These are phyloP conservation scores for Vultur gryphus DNA, from an alignment of 2,797 vertebrate genomes.

Conservation along the genomic window DNA sequence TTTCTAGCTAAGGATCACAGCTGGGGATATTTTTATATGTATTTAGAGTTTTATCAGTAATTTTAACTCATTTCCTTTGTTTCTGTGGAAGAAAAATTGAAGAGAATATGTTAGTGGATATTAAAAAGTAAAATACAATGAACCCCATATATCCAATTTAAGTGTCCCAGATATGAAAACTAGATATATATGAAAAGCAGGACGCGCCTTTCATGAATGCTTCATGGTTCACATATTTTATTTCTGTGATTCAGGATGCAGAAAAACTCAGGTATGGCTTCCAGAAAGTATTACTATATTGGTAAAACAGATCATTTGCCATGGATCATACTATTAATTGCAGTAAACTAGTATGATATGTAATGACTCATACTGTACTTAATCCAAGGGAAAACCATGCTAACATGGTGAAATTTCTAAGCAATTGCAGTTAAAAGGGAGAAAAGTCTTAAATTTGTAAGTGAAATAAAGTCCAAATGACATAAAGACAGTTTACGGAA, in stretches of 20 bases:
- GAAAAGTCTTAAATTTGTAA: neutral
- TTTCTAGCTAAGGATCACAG: neutral
- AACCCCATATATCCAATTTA: neutral
- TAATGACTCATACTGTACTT: neutral
- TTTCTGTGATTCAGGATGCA: neutral
- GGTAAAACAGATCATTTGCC: neutral
- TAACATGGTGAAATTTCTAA: neutral
- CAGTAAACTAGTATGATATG: neutral
- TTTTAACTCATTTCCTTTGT: slow-evolving; percentile 30
- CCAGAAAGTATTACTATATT: neutral
- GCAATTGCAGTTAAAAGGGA: neutral
- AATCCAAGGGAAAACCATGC: neutral
- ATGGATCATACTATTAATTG: neutral
- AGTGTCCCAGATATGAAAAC: neutral
- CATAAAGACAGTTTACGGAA: neutral
- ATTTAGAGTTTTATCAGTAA: slow-evolving; percentile 12
- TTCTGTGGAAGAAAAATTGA: neutral
- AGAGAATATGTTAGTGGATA: neutral
- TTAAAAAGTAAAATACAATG: slow-evolving; percentile 36
- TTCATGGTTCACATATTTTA: neutral
- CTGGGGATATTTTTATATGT: neutral
- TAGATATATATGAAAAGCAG: neutral
- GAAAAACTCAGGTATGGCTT: neutral
- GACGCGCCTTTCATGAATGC: neutral
- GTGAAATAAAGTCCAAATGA: neutral